phyloP scores from a whole-genome alignment of 2,888 invertebrate genomes.

The Tupiocoris notatus region DNA sequence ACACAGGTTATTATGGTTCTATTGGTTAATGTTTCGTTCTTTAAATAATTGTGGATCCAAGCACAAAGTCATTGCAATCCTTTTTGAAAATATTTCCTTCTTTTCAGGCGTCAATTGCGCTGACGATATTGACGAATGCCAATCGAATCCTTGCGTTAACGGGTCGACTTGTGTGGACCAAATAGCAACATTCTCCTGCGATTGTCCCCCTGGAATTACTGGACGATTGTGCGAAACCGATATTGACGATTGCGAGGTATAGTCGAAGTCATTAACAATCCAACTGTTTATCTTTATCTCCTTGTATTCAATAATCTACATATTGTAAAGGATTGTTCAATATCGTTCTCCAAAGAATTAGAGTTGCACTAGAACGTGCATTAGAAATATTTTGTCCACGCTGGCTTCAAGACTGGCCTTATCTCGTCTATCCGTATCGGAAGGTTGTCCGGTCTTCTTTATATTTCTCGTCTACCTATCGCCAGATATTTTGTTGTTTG shows the following conservation, averaged over 20 bases:
- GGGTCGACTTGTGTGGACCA: slow-evolving; percentile 78
- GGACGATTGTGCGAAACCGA: slow-evolving; percentile 74
- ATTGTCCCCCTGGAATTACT: slow-evolving; percentile 75
- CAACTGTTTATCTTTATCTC: no score
- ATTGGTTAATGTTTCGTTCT: slow-evolving; percentile 56
- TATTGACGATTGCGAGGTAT: slow-evolving; percentile 79
- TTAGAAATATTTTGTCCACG: no score
- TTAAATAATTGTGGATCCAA: background rate
- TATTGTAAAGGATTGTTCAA: no score
- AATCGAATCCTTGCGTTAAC: slow-evolving; percentile 67
- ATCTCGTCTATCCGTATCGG: no score
- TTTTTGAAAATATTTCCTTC: background rate
- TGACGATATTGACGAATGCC: slow-evolving; percentile 80
- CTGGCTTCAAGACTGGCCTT: no score
- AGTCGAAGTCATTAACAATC: background rate
- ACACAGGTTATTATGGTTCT: slow-evolving; percentile 54
- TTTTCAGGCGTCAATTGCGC: slow-evolving; percentile 70
- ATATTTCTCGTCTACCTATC: no score
- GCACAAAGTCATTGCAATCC: background rate
- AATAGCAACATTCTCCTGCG: slow-evolving; percentile 73
- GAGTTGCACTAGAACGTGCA: no score
- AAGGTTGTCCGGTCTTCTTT: no score
- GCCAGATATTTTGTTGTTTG: no score
- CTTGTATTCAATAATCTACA: no score
- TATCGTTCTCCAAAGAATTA: no score